Evolutionary conservation across 2,888 invertebrate species (phyloP).

Genomic region (Agrypnus murinus): DNA sequence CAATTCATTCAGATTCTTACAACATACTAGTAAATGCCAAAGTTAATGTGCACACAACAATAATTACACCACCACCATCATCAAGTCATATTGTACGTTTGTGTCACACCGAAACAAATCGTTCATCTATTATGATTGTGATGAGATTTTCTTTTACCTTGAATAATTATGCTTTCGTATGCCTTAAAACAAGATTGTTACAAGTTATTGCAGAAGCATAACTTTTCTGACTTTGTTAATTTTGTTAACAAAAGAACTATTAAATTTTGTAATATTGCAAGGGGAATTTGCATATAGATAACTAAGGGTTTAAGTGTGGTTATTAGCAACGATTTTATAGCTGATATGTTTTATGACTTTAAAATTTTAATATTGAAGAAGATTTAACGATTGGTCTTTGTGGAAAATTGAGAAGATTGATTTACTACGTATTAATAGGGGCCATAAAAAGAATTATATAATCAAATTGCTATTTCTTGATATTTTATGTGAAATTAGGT

Average conservation of each 20-base stretch:
- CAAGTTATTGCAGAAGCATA: not conserved
- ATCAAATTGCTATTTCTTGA: too few species aligned
- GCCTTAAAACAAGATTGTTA: too few species aligned
- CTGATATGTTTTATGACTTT: too few species aligned
- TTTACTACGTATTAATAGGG: too few species aligned
- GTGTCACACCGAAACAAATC: conserved; percentile 22
- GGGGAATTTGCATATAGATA: not conserved
- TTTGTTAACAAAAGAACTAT: not conserved
- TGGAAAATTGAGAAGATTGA: too few species aligned
- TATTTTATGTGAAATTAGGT: too few species aligned
- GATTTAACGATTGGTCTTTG: too few species aligned
- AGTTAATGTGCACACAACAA: conserved; percentile 14
- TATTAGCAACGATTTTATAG: too few species aligned
- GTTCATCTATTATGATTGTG: conserved; percentile 4
- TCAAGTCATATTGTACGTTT: not conserved
- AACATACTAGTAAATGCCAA: conserved; percentile 27
- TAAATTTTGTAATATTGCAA: not conserved
- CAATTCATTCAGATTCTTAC: conserved; percentile 7
- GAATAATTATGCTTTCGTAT: not conserved
- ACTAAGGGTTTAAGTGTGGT: not conserved
- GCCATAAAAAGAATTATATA: too few species aligned
- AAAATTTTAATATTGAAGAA: too few species aligned
- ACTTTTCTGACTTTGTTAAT: not conserved
- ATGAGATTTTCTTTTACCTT: conserved; percentile 2
- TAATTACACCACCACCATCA: conserved; percentile 17